Evolutionary conservation across 2,888 invertebrate species (phyloP), one percentile per base, ranked within the genome.

Genomic region (Drosophila nr. fundita): DNA sequence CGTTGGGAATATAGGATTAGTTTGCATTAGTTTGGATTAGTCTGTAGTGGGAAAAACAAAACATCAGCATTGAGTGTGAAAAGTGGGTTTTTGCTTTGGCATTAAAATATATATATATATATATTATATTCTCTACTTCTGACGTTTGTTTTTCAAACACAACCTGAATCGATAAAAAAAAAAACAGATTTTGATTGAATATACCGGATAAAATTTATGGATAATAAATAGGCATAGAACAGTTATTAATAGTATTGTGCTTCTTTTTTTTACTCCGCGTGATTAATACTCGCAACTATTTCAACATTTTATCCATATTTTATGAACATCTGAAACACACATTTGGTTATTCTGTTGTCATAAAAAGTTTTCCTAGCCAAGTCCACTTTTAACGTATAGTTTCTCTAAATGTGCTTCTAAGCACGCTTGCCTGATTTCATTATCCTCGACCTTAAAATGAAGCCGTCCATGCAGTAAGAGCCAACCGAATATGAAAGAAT

Each of bases 381-480:
- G 21, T 21, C 21, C 21, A 21, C 13, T 21, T 13, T 13, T 4
- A 24, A 18, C 38, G 18, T 18, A 18, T 18, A 8, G 18, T 18
- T 38, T 18, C 10, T 0, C 32, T 4, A 11, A 32, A 32, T 32
- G 10, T 32, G 32, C 32, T 32, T 32, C 4, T 11, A 3, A 8
- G 18, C 45, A 7, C 7, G 29, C 49, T 18, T 29, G 27, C 15
- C n/a, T 32, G 4, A 24, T 38, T 38, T 45, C 54, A 62, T 62
- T 73, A 52, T 61, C 32, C 40, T 8, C 50, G 15, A 60, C 21
- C 24, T 58, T 68, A 55, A 59, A 73, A 73, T 74, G 68, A 54
- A 54, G 61, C 49, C 42, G 52, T 27, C 29, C 61, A 29, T 54
- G 50, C 68, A 55, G 57, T 34, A 55, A 34, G 40, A 57, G 29